Base-by-base conservation (phyloP, 2,797 vertebrate genomes). In the Sebastes iracundus region DNA sequence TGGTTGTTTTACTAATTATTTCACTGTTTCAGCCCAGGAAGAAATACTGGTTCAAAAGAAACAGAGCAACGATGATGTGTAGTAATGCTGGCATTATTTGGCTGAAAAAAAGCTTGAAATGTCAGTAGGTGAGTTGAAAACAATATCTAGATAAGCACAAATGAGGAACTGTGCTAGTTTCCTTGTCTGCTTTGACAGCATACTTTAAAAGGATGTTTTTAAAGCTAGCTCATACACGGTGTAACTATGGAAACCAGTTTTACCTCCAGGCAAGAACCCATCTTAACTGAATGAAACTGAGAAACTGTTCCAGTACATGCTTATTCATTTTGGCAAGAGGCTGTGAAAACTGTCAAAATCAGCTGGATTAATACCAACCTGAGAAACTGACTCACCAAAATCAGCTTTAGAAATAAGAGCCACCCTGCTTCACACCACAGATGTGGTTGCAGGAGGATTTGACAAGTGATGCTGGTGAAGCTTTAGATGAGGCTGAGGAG, bases 201-300 rank as follows among this genome's bases (percentile, higher is more conserved):
- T 23, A 70, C 42, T 64, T 20, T 12, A 38, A 76, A 46, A 73
- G 2, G 9, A 20, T 60, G 7, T n/a, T 81, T 75, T 80, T 53
- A 56, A 72, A 71, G 5, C 25, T 12, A 67, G 35, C 22, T 76
- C 32, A 55, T n/a, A 1, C 0, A 1, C 1, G 28, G n/a, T 61
- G 74, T 84, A 63, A 64, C 70, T 71, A 75, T 72, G 68, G 75
- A 80, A 79, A 85, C 63, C 35, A 38, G 9, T 59, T 79, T 87
- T 77, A 80, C 11, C 22, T 77, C 30, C 25, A 72, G 52, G 20
- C 61, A 67, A 52, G 38, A 72, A 25, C 70, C 42, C n/a, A 61
- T 63, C 9, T 56, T 52, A 27, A 67, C 23, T 75, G 73, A 55
- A 58, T 32, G 14, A 38, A 83, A 55, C 33, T 5, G 23, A 88